phyloP scores from a whole-genome alignment of 2,113 vertebrate species.

The Sturnira hondurensis region DNA sequence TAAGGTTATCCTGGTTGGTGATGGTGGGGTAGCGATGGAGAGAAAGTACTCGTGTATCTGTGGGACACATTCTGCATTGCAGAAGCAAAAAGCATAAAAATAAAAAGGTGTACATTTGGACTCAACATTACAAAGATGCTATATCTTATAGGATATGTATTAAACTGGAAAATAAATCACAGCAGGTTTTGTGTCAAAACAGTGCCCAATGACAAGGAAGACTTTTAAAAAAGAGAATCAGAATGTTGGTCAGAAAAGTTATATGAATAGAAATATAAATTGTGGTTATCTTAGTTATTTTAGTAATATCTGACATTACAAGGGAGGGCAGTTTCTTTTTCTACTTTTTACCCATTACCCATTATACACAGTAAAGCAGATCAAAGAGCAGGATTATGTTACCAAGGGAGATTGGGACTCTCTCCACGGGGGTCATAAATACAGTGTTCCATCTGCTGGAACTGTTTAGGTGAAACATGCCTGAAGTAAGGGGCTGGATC shows the following conservation, averaged over 20 bases:
- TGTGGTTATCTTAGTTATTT: not conserved
- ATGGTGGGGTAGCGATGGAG: not conserved
- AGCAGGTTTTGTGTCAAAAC: conserved; percentile 43
- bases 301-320: not conserved
- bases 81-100: not conserved
- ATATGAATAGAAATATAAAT: not conserved
- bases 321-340: not conserved
- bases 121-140: not conserved
- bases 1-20: not conserved
- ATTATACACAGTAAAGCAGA: conserved; percentile 34
- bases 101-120: not conserved
- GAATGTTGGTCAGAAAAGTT: not conserved
- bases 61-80: not conserved
- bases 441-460: conserved; percentile 72
- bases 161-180: not conserved
- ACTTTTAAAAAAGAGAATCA: not conserved
- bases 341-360: not conserved
- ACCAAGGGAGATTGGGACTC: conserved; percentile 32
- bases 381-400: conserved; percentile 24
- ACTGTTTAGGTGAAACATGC: conserved; percentile 72
- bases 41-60: not conserved
- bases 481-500: conserved; percentile 61
- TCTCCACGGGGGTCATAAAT: conserved; percentile 65
- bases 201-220: not conserved
- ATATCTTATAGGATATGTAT: not conserved